Evolutionary conservation across 2,797 vertebrate species (phyloP).

Genomic region (Phalloptychus januarius): DNA sequence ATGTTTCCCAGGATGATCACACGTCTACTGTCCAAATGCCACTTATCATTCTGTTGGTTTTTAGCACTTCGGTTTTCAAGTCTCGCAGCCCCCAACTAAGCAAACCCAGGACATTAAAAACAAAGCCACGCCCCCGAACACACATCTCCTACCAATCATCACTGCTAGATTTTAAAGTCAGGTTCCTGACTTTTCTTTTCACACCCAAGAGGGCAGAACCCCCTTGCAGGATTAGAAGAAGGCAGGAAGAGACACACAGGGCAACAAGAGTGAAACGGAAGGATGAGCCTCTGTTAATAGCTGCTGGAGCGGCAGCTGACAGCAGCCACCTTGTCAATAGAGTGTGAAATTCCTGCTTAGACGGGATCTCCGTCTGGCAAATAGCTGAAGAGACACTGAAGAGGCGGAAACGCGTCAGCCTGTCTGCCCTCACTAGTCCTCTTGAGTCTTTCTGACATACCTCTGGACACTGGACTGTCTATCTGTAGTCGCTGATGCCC

Average conservation of each 20-base stretch:
- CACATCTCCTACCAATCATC: slow-evolving; percentile 44
- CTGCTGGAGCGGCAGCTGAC: slow-evolving; percentile 73
- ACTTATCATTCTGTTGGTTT: slow-evolving; percentile 43
- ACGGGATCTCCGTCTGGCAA: slow-evolving; percentile 73
- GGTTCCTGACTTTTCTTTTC: slow-evolving; percentile 58
- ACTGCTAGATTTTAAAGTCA: slow-evolving; percentile 36
- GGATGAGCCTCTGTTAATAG: slow-evolving; percentile 69
- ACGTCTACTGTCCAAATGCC: slow-evolving; percentile 8
- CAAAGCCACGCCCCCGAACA: slow-evolving; percentile 48
- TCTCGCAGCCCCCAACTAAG: slow-evolving; percentile 35
- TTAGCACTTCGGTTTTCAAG: slow-evolving; percentile 35
- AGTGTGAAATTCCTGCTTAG: slow-evolving; percentile 81
- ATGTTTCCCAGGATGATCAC: slow-evolving; percentile 40
- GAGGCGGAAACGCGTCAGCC: slow-evolving; percentile 61
- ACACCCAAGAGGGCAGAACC: slow-evolving; percentile 36
- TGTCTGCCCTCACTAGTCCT: slow-evolving; percentile 70
- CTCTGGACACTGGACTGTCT: slow-evolving; percentile 57
- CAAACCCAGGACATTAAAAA: slow-evolving; percentile 52
- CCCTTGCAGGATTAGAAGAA: slow-evolving; percentile 51
- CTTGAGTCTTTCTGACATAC: slow-evolving; percentile 63
- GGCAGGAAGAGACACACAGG: slow-evolving; percentile 25
- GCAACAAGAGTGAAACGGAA: slow-evolving; percentile 53
- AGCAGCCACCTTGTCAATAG: slow-evolving; percentile 79
- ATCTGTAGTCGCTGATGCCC: slow-evolving; percentile 65
- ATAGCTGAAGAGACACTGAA: slow-evolving; percentile 63